Evolutionary conservation across 64 coral and sea anemone species (phyloP), one percentile per base, ranked within the genome.

Genomic region (Pocillopora verrucosa): DNA sequence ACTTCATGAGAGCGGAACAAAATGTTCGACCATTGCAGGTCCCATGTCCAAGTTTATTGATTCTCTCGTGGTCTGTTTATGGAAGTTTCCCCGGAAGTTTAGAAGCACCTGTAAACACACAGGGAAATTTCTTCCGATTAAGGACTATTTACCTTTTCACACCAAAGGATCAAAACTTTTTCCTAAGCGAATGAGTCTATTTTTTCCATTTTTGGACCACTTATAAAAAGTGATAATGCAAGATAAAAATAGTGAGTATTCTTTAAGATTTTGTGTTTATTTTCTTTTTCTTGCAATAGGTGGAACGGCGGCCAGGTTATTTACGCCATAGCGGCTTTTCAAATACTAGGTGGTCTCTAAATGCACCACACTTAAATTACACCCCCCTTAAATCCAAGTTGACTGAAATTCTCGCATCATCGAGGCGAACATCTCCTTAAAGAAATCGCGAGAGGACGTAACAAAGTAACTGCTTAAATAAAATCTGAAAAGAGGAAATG

Each of bases 101-200:
- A 85, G 15, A n/a, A 85, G 36, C 82, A 85, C 82, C 82, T 85
- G 82, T 85, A 63, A 72, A 24, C 38, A 72, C n/a, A 0, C 38
- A 68, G 61, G 10, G 64, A 22, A 67, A 25, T 67, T 56, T 36
- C 37, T 85, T 72, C 51, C 72, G 37, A 72, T 85, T 72, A 72
- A 85, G 36, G 41, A 72, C 10, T 26, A 36, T n/a, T 20, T 37
- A 14, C 41, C 63, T 72, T 56, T 36, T 51, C 65, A 67, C 16
- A 16, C 25, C 25, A 70, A 58, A 17, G 36, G 13, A 37, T 38
- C 65, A 72, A 72, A 24, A 26, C 41, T 41, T 72, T 58, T 16
- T 24, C 25, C 1, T 7, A 0, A 24, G 25, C n/a, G 56, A 17
- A 4, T 59, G 14, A 36, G 61, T 13, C 17, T 41, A 72, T 85